phyloP scores from a whole-genome alignment of 2,113 vertebrate species.

The Sardina pilchardus region DNA sequence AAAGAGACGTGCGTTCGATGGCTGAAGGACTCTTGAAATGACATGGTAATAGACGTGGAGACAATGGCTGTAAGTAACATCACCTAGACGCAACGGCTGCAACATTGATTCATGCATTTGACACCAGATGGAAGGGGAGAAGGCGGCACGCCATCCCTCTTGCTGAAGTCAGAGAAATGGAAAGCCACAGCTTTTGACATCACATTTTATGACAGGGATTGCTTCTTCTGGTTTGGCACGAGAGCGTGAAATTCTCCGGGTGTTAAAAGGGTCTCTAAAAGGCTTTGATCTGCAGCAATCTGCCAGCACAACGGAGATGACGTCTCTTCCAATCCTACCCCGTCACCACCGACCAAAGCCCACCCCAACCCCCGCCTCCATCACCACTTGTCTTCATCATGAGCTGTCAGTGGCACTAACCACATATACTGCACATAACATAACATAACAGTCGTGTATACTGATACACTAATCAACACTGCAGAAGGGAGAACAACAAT shows the following conservation, averaged over 20 bases:
- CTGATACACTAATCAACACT: not conserved
- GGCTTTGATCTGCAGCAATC: slow-evolving; percentile 34
- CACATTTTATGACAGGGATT: slow-evolving; percentile 34
- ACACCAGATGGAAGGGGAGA: not conserved
- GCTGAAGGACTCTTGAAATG: not conserved
- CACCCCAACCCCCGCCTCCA: not conserved
- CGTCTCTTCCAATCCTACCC: not conserved
- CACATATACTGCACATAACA: not conserved
- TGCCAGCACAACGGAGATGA: not conserved
- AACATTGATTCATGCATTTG: not conserved
- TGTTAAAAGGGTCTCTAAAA: slow-evolving; percentile 32
- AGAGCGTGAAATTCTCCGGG: slow-evolving; percentile 1
- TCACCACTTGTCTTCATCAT: not conserved
- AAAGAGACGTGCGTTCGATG: not conserved
- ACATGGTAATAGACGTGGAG: not conserved
- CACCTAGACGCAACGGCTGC: not conserved
- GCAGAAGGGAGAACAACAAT: not conserved
- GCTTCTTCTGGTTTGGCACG: not conserved
- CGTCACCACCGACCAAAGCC: not conserved
- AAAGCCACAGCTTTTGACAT: slow-evolving; percentile 8
- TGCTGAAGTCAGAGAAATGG: slow-evolving; percentile 18
- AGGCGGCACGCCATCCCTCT: not conserved
- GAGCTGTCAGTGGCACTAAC: not conserved
- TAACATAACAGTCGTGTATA: too few relatives aligned
- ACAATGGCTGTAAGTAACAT: not conserved